Percentiles rank a stretch among this genome's conserved stretches.
Evolutionary conservation across 2,888 invertebrate species (phyloP).

Genomic region (Shargacucullia verbasci): DNA sequence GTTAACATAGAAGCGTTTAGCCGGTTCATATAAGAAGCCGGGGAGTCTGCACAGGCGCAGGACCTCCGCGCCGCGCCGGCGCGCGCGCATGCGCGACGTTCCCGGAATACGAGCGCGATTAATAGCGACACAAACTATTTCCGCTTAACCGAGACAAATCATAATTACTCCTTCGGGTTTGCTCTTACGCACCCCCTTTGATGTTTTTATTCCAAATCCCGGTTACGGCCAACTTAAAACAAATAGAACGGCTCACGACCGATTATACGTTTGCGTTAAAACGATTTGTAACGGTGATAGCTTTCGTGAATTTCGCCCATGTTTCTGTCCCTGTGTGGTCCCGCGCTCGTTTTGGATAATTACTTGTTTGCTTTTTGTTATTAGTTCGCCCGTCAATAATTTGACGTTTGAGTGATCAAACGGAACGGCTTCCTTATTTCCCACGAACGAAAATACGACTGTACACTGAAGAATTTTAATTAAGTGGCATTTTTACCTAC

Average conservation of each 20-base stretch:
- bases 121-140: constrained; percentile 87
- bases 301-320: constrained; percentile 80
- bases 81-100: constrained; percentile 62
- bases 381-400: constrained; percentile 69
- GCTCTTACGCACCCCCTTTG: constrained; percentile 86
- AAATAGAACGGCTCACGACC: constrained; percentile 85
- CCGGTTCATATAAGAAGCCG: constrained; percentile 53
- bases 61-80: constrained; percentile 51
- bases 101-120: constrained; percentile 82
- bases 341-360: constrained; percentile 65
- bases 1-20: constrained; percentile 31
- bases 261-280: constrained; percentile 88
- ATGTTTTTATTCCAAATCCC: constrained; percentile 87
- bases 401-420: constrained; percentile 71
- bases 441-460: constrained; percentile 50
- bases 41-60: constrained; percentile 60
- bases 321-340: constrained; percentile 84
- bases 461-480: constrained; percentile 45
- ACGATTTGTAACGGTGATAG: constrained; percentile 87
- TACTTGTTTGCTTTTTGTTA: constrained; percentile 73
- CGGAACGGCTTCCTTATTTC: constrained; percentile 66
- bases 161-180: constrained; percentile 86
- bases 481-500: constrained; percentile 20
- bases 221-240: constrained; percentile 88
- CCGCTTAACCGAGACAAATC: constrained; percentile 87